Percentiles rank a stretch among this genome's conserved stretches.
phyloP scores from a whole-genome alignment of 2,888 invertebrate genomes.

The Lycia hirtaria region DNA sequence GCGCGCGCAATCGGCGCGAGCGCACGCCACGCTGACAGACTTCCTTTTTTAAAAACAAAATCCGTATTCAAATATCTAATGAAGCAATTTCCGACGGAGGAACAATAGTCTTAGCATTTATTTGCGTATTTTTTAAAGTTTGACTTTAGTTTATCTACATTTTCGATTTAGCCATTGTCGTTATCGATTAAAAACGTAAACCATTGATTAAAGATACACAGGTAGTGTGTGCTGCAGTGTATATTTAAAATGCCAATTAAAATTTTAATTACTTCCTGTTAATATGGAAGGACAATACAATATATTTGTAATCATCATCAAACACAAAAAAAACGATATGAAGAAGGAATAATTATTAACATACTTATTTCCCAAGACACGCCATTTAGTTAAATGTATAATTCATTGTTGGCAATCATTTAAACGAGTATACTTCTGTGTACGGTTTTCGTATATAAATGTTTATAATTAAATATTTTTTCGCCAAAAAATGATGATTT shows the following conservation, averaged over 20 bases:
- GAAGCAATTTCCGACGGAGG: conserved; percentile 19
- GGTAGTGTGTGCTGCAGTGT: neutral
- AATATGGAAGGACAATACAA: no score
- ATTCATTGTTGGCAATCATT: no score
- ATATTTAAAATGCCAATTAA: neutral
- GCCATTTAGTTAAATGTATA: neutral
- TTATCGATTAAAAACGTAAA: neutral
- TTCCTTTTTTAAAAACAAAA: conserved; percentile 38
- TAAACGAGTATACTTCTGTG: neutral
- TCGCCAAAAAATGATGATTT: no score
- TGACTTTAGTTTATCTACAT: conserved; percentile 1
- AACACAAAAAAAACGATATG: no score
- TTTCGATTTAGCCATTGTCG: neutral
- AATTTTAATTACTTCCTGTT: neutral
- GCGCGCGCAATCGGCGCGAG: conserved; percentile 53
- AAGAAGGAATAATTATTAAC: neutral
- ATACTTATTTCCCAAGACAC: neutral
- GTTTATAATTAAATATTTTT: neutral
- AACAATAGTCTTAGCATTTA: conserved; percentile 29
- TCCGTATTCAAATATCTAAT: conserved; percentile 38
- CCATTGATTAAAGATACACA: no score
- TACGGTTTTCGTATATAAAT: neutral
- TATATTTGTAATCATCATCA: no score
- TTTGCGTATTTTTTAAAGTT: neutral
- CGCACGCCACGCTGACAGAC: conserved; percentile 57